Conservation (phyloP, 2,888 invertebrate genomes). For the Axea sp. region DNA sequence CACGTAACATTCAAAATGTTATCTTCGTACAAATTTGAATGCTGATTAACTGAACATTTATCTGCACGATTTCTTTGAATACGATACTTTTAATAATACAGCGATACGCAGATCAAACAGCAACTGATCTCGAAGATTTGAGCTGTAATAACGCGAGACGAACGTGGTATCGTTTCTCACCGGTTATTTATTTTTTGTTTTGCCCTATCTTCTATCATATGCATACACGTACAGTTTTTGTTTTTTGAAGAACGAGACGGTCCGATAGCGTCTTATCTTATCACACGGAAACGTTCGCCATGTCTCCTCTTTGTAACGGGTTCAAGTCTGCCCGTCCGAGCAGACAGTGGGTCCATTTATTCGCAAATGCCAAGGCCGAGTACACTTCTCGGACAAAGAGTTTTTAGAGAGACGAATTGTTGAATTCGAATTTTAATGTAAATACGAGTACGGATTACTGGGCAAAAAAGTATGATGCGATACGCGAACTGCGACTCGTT, state of each 20-base stretch:
- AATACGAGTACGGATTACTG: slow-evolving; percentile 5
- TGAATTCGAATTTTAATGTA: slow-evolving; percentile 26
- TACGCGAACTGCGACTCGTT: no score
- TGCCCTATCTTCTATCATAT: slow-evolving; percentile 50
- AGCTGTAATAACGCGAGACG: slow-evolving; percentile 35
- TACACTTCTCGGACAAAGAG: slow-evolving; percentile 44
- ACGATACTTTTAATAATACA: no score
- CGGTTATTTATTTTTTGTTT: slow-evolving; percentile 39
- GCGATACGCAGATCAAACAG: slow-evolving; percentile 68
- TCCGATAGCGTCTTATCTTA: slow-evolving; percentile 75
- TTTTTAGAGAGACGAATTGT: slow-evolving; percentile 49
- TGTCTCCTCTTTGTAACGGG: slow-evolving; percentile 65
- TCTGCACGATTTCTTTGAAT: no score
- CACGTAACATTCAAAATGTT: no score
- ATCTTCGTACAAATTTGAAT: no score
- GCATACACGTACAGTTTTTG: slow-evolving; percentile 27
- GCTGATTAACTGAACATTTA: no score
- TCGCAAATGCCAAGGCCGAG: slow-evolving; percentile 75
- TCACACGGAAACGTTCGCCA: slow-evolving; percentile 74
- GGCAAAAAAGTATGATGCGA: no score
- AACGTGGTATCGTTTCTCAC: slow-evolving; percentile 49
- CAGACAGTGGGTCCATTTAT: slow-evolving; percentile 74
- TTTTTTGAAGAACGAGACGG: slow-evolving; percentile 57
- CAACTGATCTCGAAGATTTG: slow-evolving; percentile 59
- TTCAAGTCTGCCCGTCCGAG: slow-evolving; percentile 62